phyloP scores from a whole-genome alignment of 2,888 invertebrate species.

The Apocheima hispidaria region DNA sequence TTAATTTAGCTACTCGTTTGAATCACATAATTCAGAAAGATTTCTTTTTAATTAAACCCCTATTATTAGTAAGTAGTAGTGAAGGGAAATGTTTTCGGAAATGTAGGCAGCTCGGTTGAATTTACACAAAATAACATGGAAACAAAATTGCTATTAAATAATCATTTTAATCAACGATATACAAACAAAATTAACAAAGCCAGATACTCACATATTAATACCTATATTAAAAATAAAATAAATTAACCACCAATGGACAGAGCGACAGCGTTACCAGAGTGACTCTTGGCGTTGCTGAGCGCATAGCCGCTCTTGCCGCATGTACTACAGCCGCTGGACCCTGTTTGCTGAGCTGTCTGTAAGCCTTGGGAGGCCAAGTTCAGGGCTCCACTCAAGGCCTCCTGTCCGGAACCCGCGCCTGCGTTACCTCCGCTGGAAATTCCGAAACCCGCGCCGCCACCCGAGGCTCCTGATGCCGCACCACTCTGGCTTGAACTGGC shows the following conservation, averaged over 20 bases:
- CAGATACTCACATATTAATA: conserved; percentile 1
- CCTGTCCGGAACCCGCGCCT: conserved; percentile 20
- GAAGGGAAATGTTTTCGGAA: conserved; percentile 19
- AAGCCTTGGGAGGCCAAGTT: conserved; percentile 44
- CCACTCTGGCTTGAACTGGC: conserved; percentile 27
- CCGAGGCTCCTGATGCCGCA: conserved; percentile 1
- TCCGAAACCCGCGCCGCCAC: conserved; percentile 23
- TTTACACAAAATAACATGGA: conserved; percentile 4
- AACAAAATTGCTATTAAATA: conserved; percentile 3
- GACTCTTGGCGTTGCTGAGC: conserved; percentile 77
- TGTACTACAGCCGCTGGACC: conserved; percentile 61
- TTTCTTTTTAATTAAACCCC: conserved; percentile 27
- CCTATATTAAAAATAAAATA: neutral
- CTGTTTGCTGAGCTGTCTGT: conserved; percentile 36
- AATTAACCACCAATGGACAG: conserved; percentile 59
- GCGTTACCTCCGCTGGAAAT: conserved; percentile 13
- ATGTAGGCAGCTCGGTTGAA: conserved; percentile 3
- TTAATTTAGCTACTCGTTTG: conserved; percentile 25
- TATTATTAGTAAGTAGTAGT: conserved; percentile 11
- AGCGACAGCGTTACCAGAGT: conserved; percentile 72
- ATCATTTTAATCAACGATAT: neutral
- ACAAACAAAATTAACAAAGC: neutral
- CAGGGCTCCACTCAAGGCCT: conserved; percentile 41
- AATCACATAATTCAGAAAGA: conserved; percentile 23
- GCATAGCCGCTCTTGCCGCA: conserved; percentile 74